phyloP scores from a whole-genome alignment of 2,113 vertebrate genomes.

The Mellivora capensis region DNA sequence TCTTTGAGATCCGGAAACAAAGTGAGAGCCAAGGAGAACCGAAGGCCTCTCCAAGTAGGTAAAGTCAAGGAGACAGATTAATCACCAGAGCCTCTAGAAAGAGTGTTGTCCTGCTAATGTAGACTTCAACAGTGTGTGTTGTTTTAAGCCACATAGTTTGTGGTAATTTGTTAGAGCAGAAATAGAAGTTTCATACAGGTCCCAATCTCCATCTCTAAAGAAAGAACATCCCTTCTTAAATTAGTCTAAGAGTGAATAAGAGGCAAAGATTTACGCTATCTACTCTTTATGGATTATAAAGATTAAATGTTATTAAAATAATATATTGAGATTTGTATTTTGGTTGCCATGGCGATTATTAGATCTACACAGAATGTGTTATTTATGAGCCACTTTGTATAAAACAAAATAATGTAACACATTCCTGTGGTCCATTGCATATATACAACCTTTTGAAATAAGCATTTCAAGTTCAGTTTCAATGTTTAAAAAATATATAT shows the following conservation, averaged over 20 bases:
- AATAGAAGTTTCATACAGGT: neutral
- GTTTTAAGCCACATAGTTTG: neutral
- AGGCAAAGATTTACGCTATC: neutral
- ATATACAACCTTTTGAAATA: neutral
- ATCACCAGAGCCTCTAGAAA: neutral
- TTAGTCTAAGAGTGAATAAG: neutral
- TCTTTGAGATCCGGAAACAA: neutral
- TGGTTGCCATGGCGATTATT: conserved; percentile 58
- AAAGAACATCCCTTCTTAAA: conserved; percentile 10
- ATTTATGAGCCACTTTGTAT: conserved; percentile 45
- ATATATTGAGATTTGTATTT: conserved; percentile 23
- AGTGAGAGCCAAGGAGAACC: neutral
- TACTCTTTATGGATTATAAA: neutral
- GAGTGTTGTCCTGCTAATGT: rapidly evolving
- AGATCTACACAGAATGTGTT: neutral
- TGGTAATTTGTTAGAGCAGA: neutral
- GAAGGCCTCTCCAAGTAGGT: neutral
- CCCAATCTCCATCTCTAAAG: neutral
- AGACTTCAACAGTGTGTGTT: neutral
- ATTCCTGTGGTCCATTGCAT: neutral
- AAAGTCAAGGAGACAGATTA: neutral
- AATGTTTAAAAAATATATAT: neutral
- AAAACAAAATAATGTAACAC: conserved; percentile 10
- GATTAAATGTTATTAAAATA: conserved; percentile 60
- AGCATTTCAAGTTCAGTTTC: neutral